These are phyloP conservation scores for Chaenogobius annularis DNA, from an alignment of 2,113 vertebrate genomes.

Conservation along the genomic window DNA sequence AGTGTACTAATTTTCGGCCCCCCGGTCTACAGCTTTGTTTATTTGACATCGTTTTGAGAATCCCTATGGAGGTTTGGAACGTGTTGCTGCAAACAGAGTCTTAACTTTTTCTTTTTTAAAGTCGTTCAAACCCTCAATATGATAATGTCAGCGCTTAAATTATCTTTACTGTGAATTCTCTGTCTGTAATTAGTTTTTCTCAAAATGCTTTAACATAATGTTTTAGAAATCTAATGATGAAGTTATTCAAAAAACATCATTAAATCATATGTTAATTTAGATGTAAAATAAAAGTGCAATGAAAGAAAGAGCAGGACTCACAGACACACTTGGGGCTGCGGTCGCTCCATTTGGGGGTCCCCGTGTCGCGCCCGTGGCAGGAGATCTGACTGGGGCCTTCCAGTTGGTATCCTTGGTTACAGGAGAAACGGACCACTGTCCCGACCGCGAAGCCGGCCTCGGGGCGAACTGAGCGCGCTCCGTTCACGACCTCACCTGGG, in stretches of 20 bases:
- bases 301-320: slow-evolving; percentile 68
- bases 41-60: no score
- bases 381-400: slow-evolving; percentile 87
- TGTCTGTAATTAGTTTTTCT: no score
- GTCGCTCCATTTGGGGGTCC: slow-evolving; percentile 91
- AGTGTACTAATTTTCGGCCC: no score
- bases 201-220: no score
- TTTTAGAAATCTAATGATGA: no score
- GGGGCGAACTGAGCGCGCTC: slow-evolving; percentile 82
- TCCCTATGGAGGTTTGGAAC: no score
- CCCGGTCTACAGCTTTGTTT: no score
- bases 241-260: background rate
- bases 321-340: slow-evolving; percentile 90
- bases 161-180: no score
- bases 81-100: no score
- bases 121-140: no score
- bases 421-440: slow-evolving; percentile 88
- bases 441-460: slow-evolving; percentile 86
- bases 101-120: no score
- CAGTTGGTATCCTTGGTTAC: slow-evolving; percentile 87
- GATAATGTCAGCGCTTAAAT: no score
- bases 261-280: background rate
- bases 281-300: background rate
- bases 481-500: slow-evolving; percentile 88
- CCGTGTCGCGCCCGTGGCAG: slow-evolving; percentile 87